Conservation (phyloP, 2,113 vertebrate genomes). For the Lophura nycthemera region DNA sequence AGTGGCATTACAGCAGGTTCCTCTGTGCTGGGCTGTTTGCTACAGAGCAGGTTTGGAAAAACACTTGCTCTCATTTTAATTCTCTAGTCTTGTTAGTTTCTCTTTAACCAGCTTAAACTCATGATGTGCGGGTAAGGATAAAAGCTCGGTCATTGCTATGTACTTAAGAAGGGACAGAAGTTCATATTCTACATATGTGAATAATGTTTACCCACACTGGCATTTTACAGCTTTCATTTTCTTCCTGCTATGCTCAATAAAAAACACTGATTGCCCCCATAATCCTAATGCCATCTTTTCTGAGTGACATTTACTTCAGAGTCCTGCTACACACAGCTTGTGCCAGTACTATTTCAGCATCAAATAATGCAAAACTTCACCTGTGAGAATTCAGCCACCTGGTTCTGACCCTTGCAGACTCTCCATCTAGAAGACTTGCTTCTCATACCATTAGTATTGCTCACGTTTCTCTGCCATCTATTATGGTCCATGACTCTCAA, state of each 20-base stretch:
- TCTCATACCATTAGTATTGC: not conserved
- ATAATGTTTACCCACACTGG: slow-evolving; percentile 21
- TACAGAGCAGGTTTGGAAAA: not conserved
- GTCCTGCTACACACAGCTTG: not conserved
- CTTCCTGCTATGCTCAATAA: slow-evolving; percentile 40
- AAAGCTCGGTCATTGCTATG: slow-evolving; percentile 4
- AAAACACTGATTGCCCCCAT: not conserved
- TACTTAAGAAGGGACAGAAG: slow-evolving; percentile 29
- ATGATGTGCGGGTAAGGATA: not conserved
- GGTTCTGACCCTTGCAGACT: not conserved
- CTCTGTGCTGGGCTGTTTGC: not conserved
- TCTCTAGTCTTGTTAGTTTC: slow-evolving; percentile 32
- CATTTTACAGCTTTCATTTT: slow-evolving; percentile 57
- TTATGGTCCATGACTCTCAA: not conserved
- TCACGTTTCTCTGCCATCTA: not conserved
- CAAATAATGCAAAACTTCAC: not conserved
- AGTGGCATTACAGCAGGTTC: not conserved
- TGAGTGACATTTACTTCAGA: not conserved
- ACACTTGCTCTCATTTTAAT: not conserved
- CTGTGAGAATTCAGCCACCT: not conserved
- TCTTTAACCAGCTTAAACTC: slow-evolving; percentile 44
- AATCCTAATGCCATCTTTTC: not conserved
- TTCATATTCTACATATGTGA: not conserved
- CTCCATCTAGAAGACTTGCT: not conserved
- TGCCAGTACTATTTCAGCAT: not conserved